Base-by-base conservation (phyloP, 2,113 vertebrate genomes). In the Catharus fuscescens region DNA sequence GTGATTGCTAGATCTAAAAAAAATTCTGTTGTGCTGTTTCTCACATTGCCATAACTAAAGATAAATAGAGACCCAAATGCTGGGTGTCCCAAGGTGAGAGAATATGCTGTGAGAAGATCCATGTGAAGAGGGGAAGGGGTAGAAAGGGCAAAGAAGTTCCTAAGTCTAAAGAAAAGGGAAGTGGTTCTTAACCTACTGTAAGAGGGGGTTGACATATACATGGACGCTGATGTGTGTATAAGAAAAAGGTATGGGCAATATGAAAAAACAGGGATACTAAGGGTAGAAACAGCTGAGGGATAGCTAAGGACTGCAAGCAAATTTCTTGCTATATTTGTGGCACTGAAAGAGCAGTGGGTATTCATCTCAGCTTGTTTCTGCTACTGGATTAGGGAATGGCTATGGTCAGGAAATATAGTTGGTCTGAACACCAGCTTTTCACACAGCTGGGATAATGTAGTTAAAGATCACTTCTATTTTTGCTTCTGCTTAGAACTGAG, bases 221-320 rank as follows among this genome's bases (percentile, higher is more conserved):
- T 28, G 42, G 15, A 32, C 14, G 29, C 5, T 52, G 42, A 23
- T 0, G 1, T 54, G n/a, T 8, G 2, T 34, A 8, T 24, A 50
- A 83, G 31, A 36, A 83, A 44, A 76, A 76, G 4, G 20, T 45
- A 48, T 4, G 36, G n/a, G 26, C 16, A 34, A 29, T 29, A 18
- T 18, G 7, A n/a, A 66, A 38, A 61, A 10, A 44, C 8, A 47
- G n/a, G 18, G 29, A 52, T 25, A 52, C 5, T 4, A 17, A 2
- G 8, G 18, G 12, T 4, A 21, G 42, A 83, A 66, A 1, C 5
- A 38, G 18, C 15, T 40, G 61, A 78, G 10, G 24, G 5, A 28
- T 8, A 45, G 18, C 26, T 29, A 15, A 53, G 38, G 20, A 28
- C 14, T 57, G 12, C 14, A 78, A 78, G 18, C 16, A 82, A 40